Evolutionary conservation across 2,797 vertebrate genomes (phyloP).

Genomic region (Caiman crocodilus): DNA sequence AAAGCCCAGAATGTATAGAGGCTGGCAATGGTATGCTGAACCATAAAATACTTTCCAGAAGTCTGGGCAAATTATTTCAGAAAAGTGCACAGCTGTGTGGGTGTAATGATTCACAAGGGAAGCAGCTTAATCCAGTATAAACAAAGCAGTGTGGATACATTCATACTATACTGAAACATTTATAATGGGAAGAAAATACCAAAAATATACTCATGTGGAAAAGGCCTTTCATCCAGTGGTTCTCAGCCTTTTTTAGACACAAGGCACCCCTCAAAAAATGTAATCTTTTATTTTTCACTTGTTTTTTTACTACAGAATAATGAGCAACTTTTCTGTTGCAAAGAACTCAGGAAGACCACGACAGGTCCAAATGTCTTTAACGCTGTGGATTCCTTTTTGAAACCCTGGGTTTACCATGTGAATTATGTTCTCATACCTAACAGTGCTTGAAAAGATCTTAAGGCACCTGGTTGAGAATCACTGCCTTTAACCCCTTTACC

Average conservation of each 20-base stretch:
- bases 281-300: no score
- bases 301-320: no score
- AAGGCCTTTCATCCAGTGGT: not conserved
- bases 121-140: not conserved
- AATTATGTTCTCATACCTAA: no score
- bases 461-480: no score
- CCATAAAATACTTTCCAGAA: not conserved
- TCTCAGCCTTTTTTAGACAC: no score
- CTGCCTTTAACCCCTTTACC: not conserved
- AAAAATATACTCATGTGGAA: not conserved
- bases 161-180: not conserved
- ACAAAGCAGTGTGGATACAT: not conserved
- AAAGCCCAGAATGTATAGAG: not conserved
- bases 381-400: no score
- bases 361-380: no score
- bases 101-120: not conserved
- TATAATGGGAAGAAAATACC: not conserved
- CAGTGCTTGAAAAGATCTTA: no score
- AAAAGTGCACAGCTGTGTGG: not conserved
- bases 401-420: no score
- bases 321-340: no score
- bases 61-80: not conserved
- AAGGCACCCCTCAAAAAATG: no score
- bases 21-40: not conserved
- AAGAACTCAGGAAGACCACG: no score